Evolutionary conservation across 2,113 vertebrate species (phyloP).

Genomic region (Pelvicachromis taeniatus): DNA sequence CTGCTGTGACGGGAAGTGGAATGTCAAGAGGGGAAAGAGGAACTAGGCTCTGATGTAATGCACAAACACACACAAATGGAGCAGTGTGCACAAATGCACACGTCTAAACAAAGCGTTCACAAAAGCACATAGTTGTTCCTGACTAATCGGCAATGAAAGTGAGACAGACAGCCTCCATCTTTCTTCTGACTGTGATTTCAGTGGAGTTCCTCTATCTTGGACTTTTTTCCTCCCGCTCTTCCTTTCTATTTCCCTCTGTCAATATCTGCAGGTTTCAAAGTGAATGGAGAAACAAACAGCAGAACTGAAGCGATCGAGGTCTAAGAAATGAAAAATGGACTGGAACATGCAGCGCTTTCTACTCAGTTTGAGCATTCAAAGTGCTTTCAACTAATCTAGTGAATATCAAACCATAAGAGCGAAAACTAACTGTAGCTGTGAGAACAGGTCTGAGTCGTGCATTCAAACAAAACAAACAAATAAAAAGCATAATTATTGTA

Average conservation of each 20-base stretch:
- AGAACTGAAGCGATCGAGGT: not conserved
- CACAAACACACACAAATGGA: slow-evolving; percentile 18
- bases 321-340: not conserved
- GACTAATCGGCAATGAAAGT: not conserved
- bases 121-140: not conserved
- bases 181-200: slow-evolving; percentile 1
- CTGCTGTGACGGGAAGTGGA: slow-evolving; percentile 67
- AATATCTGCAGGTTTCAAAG: slow-evolving; percentile 28
- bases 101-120: not conserved
- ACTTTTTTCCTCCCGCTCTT: not conserved
- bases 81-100: not conserved
- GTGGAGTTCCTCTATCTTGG: slow-evolving; percentile 6
- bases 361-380: too few relatives aligned
- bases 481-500: too few relatives aligned
- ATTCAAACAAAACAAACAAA: too few relatives aligned
- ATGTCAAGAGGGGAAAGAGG: slow-evolving; percentile 69
- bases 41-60: slow-evolving; percentile 43
- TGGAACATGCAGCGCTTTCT: not conserved
- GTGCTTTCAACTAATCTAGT: too few relatives aligned
- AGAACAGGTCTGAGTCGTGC: not conserved
- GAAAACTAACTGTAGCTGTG: not conserved
- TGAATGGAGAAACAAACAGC: not conserved
- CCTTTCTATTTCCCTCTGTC: not conserved
- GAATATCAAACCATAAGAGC: not conserved
- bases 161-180: slow-evolving; percentile 20